phyloP scores from a whole-genome alignment of 2,113 vertebrate species.

The Plecturocebus donacophilus region DNA sequence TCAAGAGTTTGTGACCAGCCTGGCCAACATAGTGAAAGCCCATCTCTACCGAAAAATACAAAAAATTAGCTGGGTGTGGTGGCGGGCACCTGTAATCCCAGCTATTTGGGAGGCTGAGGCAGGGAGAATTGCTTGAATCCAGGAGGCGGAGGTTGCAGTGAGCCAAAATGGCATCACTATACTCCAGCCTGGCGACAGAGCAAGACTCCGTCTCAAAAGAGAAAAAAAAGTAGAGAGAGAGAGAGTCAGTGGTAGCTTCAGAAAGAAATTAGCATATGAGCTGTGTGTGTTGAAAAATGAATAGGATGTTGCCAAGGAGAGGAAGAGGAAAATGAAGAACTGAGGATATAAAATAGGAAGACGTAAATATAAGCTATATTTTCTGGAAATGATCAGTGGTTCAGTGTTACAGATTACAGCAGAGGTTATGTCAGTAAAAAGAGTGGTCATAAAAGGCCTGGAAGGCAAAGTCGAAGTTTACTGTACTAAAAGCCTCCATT shows the following conservation, averaged over 20 bases:
- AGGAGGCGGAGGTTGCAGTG: no score
- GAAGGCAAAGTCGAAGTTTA: neutral
- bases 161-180: no score
- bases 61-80: no score
- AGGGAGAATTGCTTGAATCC: no score
- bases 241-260: neutral
- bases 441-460: neutral
- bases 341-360: neutral
- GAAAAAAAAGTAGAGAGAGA: neutral
- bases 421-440: neutral
- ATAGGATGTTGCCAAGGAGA: neutral
- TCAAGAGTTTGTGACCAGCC: no score
- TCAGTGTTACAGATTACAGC: neutral
- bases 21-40: no score
- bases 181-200: no score
- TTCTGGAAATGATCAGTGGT: neutral
- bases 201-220: no score
- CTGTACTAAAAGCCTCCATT: neutral
- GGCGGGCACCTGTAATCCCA: no score
- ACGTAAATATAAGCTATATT: neutral
- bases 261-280: slow-evolving; percentile 1
- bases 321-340: neutral
- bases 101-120: no score
- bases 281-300: neutral
- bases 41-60: no score